phyloP scores from a whole-genome alignment of 2,797 vertebrate species.

The Chromobotia macracanthus region DNA sequence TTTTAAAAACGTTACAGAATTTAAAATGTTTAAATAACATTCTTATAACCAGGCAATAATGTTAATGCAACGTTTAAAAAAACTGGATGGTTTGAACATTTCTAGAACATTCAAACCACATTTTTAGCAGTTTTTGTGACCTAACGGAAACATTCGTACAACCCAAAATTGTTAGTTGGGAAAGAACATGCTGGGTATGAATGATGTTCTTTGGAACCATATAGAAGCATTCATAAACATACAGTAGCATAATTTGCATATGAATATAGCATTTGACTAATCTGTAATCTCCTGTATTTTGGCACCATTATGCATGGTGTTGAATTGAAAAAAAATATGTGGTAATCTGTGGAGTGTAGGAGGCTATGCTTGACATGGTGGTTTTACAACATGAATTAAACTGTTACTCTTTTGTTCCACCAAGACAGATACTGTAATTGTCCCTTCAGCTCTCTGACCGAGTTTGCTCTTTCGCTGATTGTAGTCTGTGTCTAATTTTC shows the following conservation, averaged over 20 bases:
- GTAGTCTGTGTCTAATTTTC: slow-evolving; percentile 48
- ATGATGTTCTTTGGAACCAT: background rate
- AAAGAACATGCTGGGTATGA: slow-evolving; percentile 8
- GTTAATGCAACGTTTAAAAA: too few relatives aligned
- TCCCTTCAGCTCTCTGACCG: slow-evolving; percentile 49
- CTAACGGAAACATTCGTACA: too few relatives aligned
- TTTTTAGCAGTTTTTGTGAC: too few relatives aligned
- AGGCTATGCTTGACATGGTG: slow-evolving; percentile 29
- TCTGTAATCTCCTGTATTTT: slow-evolving; percentile 45
- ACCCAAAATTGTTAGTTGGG: too few relatives aligned
- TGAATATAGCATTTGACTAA: slow-evolving; percentile 35
- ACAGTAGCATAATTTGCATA: slow-evolving; percentile 33
- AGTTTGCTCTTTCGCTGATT: slow-evolving; percentile 44
- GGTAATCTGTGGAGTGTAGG: slow-evolving; percentile 20
- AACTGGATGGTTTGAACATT: too few relatives aligned
- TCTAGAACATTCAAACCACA: too few relatives aligned
- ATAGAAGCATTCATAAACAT: slow-evolving; percentile 38
- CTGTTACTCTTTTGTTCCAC: slow-evolving; percentile 46
- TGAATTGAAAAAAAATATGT: slow-evolving; percentile 32
- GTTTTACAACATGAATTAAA: slow-evolving; percentile 42
- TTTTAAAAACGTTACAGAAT: too few relatives aligned
- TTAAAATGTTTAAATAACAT: too few relatives aligned
- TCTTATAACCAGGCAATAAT: too few relatives aligned
- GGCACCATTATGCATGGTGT: slow-evolving; percentile 35
- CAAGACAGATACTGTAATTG: slow-evolving; percentile 48